Evolutionary conservation across 2,113 vertebrate genomes (phyloP).

Genomic region (Oriolus oriolus): DNA sequence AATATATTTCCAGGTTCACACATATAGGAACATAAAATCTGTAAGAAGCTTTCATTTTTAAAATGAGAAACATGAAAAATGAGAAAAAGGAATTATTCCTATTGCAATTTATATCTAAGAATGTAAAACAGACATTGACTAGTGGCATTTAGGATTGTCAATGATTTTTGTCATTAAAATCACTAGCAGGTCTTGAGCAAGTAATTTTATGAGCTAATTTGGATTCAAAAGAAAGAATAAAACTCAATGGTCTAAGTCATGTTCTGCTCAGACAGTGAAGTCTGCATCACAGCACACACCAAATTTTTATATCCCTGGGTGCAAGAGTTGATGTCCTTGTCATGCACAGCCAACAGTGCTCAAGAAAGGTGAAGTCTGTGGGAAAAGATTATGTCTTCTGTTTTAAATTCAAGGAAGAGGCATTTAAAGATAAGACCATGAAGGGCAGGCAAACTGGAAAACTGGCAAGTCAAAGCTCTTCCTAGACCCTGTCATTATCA

Average conservation of each 20-base stretch:
- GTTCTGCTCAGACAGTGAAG: neutral
- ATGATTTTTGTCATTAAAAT: neutral
- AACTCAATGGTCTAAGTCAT: neutral
- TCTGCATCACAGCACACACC: neutral
- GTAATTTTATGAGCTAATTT: neutral
- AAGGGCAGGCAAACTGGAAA: neutral
- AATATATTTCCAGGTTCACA: neutral
- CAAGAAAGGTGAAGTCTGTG: neutral
- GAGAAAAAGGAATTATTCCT: neutral
- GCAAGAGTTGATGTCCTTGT: neutral
- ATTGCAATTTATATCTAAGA: neutral
- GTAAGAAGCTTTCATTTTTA: neutral
- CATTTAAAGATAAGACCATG: neutral
- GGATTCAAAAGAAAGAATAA: neutral
- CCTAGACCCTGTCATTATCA: neutral
- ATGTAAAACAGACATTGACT: neutral
- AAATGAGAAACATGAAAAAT: neutral
- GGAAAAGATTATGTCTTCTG: neutral
- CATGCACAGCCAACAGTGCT: rapidly evolving
- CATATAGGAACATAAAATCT: neutral
- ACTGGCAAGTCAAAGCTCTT: neutral
- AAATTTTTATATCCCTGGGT: neutral
- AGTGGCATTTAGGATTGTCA: neutral
- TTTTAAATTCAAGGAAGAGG: neutral
- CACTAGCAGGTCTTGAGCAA: neutral